Percentiles rank a stretch among this genome's conserved stretches.
phyloP scores from a whole-genome alignment of 92 coral and sea anemone genomes.

The Hydrozoanthus gracilis region DNA sequence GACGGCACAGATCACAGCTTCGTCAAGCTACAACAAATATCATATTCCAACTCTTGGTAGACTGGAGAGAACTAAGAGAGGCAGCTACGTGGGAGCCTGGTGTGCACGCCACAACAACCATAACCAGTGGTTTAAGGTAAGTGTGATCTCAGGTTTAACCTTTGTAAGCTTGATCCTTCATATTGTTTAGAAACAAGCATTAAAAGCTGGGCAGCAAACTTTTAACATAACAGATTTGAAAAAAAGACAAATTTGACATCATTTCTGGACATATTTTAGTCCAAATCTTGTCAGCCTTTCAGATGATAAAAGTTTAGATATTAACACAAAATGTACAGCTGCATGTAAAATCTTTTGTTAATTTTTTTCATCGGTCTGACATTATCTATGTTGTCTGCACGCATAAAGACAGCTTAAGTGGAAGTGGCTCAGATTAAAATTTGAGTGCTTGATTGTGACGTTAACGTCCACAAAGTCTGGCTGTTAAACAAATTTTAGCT shows the following conservation, averaged over 20 bases:
- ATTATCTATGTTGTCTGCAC: too few relatives aligned
- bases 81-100: conserved; percentile 83
- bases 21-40: conserved; percentile 65
- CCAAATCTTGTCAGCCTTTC: too few relatives aligned
- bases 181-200: neutral
- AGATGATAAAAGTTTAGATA: too few relatives aligned
- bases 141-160: neutral
- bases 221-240: neutral
- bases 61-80: conserved; percentile 60
- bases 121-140: conserved; percentile 81
- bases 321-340: too few relatives aligned
- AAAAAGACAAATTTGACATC: too few relatives aligned
- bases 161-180: neutral
- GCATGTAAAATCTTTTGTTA: too few relatives aligned
- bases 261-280: neutral
- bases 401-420: too few relatives aligned
- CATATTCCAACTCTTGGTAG: conserved; percentile 68
- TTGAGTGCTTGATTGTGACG: too few relatives aligned
- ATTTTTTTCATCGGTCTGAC: neutral
- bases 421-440: too few relatives aligned
- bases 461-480: too few relatives aligned
- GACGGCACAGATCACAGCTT: conserved; percentile 68
- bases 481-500: too few relatives aligned
- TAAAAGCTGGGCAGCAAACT: neutral
- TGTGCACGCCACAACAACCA: conserved; percentile 76